These are phyloP conservation scores for Furcifer pardalis DNA, from an alignment of 2,797 vertebrate genomes.

Conservation along the genomic window DNA sequence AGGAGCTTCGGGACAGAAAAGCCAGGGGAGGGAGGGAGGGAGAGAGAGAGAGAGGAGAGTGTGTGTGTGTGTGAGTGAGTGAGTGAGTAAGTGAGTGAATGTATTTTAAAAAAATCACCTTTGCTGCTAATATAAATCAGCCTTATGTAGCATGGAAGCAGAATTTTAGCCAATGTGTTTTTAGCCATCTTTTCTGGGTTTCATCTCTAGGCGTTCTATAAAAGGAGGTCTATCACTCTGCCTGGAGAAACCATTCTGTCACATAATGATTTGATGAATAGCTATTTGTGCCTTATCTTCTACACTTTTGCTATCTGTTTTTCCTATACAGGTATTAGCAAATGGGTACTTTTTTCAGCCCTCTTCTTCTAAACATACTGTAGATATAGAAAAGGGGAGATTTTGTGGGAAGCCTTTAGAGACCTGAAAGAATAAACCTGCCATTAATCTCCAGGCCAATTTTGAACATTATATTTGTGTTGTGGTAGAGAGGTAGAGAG, in stretches of 20 bases:
- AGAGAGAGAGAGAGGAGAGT: no score
- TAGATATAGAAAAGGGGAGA: not conserved
- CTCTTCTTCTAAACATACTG: slow-evolving; percentile 24
- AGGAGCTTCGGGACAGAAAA: no score
- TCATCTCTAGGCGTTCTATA: slow-evolving; percentile 24
- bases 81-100: no score
- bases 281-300: slow-evolving; percentile 31
- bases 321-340: slow-evolving; percentile 44
- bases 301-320: slow-evolving; percentile 43
- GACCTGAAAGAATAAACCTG: slow-evolving; percentile 7
- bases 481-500: not conserved
- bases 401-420: slow-evolving; percentile 12
- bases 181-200: slow-evolving; percentile 19
- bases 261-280: slow-evolving; percentile 27
- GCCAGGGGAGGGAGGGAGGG: no score
- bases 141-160: no score
- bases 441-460: slow-evolving; percentile 2
- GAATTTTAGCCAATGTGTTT: not conserved
- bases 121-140: no score
- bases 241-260: slow-evolving; percentile 35
- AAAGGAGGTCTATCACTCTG: slow-evolving; percentile 34
- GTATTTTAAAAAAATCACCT: no score
- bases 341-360: slow-evolving; percentile 18
- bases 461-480: no score
- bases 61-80: no score